Base-by-base conservation (phyloP, 2,113 vertebrate species). In the Semnopithecus entellus region DNA sequence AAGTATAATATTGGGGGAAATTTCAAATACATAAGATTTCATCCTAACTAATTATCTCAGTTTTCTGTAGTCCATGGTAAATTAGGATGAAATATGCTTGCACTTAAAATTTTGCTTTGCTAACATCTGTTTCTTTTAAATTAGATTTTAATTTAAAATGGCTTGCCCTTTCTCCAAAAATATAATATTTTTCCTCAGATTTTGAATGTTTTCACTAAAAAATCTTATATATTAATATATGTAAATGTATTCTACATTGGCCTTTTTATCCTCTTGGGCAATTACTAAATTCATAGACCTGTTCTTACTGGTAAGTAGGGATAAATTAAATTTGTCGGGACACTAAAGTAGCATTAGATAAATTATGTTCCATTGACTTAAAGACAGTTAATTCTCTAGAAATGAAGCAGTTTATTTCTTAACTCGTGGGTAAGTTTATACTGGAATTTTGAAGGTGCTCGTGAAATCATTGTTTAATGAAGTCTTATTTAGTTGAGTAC, bases 301-400 rank as follows among this genome's bases (percentile, higher is more conserved):
- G 73, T 90, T 96, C 92, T 94, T 93, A 93, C 72, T 92, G 90
- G 83, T 97, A 93, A 97, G 73, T 90, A 98, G 86, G 79, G 83
- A 97, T 97, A 94, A 92, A 96, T 96, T 98, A 94, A 97, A 97
- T 97, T 97, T 96, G 61, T 96, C 96, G 93, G 48, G 59, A 97
- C 66, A 91, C 73, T 92, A 76, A 97, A 93, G 96, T 93, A 96
- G 86, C 70, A 59, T 97, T 97, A 96, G 82, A 83, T 93, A 95
- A 97, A 91, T 97, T 97, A 93, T 91, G 12, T 91, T 90, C 50
- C 32, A 76, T 70, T 96, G 93, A 55, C 85, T 96, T 96, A 94
- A 98, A 75, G 86, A 85, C 81, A 96, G 48, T 48, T 79, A 95
- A 89, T 95, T 97, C 83, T 97, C 79, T 81, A 94, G 45, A 97